Conservation (phyloP, 2,888 invertebrate species). For the Drosophila kanekoi region DNA sequence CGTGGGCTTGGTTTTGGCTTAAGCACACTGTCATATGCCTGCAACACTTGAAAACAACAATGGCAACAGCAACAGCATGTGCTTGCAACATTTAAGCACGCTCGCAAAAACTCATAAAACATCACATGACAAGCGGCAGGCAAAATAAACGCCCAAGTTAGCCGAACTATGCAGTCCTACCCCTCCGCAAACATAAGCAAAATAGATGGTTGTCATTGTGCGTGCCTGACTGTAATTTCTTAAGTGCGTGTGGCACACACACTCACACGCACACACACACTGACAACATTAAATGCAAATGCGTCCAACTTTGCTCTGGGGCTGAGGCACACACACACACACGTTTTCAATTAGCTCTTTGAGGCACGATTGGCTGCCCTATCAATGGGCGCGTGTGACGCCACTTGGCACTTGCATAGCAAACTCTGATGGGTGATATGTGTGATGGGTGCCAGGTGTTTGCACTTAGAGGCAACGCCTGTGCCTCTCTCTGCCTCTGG, state of each 20-base stretch:
- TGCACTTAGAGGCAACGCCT: background rate
- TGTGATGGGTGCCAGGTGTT: slow-evolving; percentile 6
- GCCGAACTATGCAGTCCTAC: slow-evolving; percentile 59
- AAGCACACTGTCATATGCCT: slow-evolving; percentile 34
- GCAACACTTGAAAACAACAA: slow-evolving; percentile 42
- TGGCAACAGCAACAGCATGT: slow-evolving; percentile 21
- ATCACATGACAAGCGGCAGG: slow-evolving; percentile 45
- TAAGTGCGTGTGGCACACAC: slow-evolving; percentile 53
- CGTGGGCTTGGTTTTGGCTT: slow-evolving; percentile 5
- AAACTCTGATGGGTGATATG: background rate
- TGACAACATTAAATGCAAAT: slow-evolving; percentile 51
- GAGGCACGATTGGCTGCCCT: slow-evolving; percentile 58
- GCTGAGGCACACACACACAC: slow-evolving; percentile 3
- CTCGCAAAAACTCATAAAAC: slow-evolving; percentile 59
- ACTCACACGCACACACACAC: slow-evolving; percentile 12
- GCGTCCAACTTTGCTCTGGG: slow-evolving; percentile 16
- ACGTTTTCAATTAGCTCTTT: slow-evolving; percentile 70
- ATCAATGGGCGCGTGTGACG: slow-evolving; percentile 33
- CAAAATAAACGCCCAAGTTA: slow-evolving; percentile 49
- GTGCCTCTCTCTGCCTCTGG: background rate
- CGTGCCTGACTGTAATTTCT: slow-evolving; percentile 67
- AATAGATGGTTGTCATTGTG: slow-evolving; percentile 36
- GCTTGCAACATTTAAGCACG: slow-evolving; percentile 53
- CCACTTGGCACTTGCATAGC: slow-evolving; percentile 27
- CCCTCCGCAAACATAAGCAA: background rate